Base-by-base conservation (phyloP, 2,888 invertebrate genomes). In the Coecobrya sp. region DNA sequence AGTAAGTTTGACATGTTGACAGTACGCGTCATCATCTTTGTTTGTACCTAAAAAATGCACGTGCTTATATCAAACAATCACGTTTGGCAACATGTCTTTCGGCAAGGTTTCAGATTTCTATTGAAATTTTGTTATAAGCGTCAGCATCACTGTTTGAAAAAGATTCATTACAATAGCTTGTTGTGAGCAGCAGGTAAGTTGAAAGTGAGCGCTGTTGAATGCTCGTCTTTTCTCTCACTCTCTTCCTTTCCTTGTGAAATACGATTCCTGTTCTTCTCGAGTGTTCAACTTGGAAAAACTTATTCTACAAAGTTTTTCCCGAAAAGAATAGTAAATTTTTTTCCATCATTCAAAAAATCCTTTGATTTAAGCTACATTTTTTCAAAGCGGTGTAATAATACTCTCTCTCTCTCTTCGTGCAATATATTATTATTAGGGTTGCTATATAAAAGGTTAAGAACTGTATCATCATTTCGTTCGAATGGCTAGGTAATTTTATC, bases 401-500 rank as follows among this genome's bases (percentile, higher is more conserved):
- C 76, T 7, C 22, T 81, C 25, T 10, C 22, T 8, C 4, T 81
- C 25, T 10, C 22, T 8, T 2, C 16, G 27, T 25, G 79, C 16
- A 81, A 52, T 81, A 52, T 11, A 52, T 81, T 81, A 10, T 49
- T 27, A 16, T 81, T 81, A 49, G 22, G 1, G n/a, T 42, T 52
- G 2, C 4, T 55, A 55, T 42, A 49, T 81, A 16, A 5, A 52
- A 52, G 27, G 25, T 45, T 25, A 13, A 4, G 0, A 25, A 49
- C 22, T 36, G 49, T 52, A 13, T 81, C 55, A 81, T 81, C 55
- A 16, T 81, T 62, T 62, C 65, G 13, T 45, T 36, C n/a, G 49
- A 68, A 30, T 22, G 65, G 68, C 11, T 27, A 49, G 86, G 86
- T 86, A 86, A 86, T 86, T 86, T 68, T 86, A 86, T 86, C 86